Evolutionary conservation across 2,888 invertebrate species (phyloP).

Genomic region (Lasioglossum leucozonium): DNA sequence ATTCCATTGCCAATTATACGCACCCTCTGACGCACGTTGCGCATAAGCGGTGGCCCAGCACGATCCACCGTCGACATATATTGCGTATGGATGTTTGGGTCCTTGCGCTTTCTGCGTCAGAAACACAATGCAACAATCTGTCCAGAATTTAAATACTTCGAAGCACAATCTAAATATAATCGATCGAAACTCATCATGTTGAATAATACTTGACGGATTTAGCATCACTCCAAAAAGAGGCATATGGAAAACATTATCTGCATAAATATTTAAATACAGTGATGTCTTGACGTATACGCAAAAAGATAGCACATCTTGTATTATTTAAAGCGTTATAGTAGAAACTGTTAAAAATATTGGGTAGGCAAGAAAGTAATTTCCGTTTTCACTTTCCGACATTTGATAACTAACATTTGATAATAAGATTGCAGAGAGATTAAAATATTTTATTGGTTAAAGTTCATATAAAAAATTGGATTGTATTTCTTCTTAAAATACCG

Average conservation of each 20-base stretch:
- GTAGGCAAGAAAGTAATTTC: too few species aligned
- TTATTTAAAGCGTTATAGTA: background rate
- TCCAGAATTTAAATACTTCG: background rate
- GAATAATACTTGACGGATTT: constrained; percentile 4
- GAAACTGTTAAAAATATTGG: too few species aligned
- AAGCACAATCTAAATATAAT: background rate
- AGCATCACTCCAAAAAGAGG: background rate
- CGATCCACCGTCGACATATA: constrained; percentile 29
- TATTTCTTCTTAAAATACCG: too few species aligned
- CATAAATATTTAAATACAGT: background rate
- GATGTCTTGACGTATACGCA: background rate
- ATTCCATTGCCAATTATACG: constrained; percentile 63
- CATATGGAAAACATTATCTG: background rate
- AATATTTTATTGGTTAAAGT: too few species aligned
- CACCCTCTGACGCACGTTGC: constrained; percentile 44
- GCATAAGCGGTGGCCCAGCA: constrained; percentile 34
- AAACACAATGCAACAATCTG: background rate
- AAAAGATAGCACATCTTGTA: background rate
- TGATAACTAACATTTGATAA: too few species aligned
- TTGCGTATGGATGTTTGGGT: constrained; percentile 27
- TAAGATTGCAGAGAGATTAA: too few species aligned
- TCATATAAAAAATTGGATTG: too few species aligned
- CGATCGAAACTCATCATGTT: background rate
- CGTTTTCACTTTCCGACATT: too few species aligned
- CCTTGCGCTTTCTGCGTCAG: background rate